Percentiles rank a stretch among this genome's conserved stretches.
phyloP scores from a whole-genome alignment of 2,797 vertebrate species.

The Paedocypris micromegethes region DNA sequence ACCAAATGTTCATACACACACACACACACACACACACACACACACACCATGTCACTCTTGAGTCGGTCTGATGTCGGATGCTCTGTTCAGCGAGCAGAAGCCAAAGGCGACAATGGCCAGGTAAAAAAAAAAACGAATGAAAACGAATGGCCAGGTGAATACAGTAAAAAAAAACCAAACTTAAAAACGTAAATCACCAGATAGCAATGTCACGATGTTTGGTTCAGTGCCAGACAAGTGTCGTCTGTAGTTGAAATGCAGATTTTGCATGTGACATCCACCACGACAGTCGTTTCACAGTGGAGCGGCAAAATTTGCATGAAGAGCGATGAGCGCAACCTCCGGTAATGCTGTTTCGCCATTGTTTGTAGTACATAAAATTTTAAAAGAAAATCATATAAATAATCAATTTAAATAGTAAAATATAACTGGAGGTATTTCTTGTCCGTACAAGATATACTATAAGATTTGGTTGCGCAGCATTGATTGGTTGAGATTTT shows the following conservation, averaged over 20 bases:
- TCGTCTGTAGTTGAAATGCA: too few relatives aligned
- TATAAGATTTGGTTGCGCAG: neutral
- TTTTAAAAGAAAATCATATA: neutral
- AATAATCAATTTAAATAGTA: neutral
- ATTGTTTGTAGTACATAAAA: neutral
- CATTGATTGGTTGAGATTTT: slow-evolving; percentile 1
- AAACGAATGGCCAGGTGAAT: too few relatives aligned
- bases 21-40: too few relatives aligned
- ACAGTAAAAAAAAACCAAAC: neutral
- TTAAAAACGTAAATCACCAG: slow-evolving; percentile 1
- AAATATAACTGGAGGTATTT: too few relatives aligned
- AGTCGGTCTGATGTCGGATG: too few relatives aligned
- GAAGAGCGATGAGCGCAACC: neutral
- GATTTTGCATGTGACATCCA: slow-evolving; percentile 10
- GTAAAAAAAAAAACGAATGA: neutral
- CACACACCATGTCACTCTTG: too few relatives aligned
- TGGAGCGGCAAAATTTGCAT: neutral
- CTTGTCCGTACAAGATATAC: too few relatives aligned
- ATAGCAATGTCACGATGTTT: slow-evolving; percentile 10
- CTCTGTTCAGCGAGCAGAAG: too few relatives aligned
- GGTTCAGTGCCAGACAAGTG: neutral
- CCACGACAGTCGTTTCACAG: too few relatives aligned
- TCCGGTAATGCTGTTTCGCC: slow-evolving; percentile 15
- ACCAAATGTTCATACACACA: too few relatives aligned
- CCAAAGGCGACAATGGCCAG: too few relatives aligned